A percentile compares a stretch with the other conserved stretches of the same genome.
These are phyloP conservation scores for Heliconius ethilla DNA, from an alignment of 2,888 invertebrate genomes.

Conservation along the genomic window DNA sequence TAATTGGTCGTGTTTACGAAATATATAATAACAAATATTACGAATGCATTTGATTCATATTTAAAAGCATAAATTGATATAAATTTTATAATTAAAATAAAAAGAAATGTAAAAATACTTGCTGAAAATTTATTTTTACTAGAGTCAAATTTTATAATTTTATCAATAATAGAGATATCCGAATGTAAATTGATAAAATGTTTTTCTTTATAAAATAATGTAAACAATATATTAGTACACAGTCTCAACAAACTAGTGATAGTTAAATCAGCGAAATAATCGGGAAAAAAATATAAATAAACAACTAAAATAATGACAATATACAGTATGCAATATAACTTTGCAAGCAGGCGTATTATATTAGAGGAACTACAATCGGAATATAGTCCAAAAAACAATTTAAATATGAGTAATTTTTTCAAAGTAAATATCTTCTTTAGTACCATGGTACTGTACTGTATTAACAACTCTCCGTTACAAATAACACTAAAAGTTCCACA, in stretches of 20 bases:
- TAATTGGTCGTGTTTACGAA: conserved; percentile 10
- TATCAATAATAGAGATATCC: conserved; percentile 13
- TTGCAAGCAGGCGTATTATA: background rate
- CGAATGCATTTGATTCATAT: background rate
- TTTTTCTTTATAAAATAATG: conserved; percentile 3
- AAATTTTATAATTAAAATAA: background rate
- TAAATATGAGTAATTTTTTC: background rate
- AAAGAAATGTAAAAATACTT: background rate
- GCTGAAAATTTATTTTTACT: background rate
- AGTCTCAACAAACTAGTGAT: background rate
- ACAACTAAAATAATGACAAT: background rate
- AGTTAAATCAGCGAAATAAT: background rate
- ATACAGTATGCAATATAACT: background rate
- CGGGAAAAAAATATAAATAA: background rate
- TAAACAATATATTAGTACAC: background rate
- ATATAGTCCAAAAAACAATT: conserved; percentile 4
- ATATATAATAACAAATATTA: background rate
- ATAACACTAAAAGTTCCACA: background rate
- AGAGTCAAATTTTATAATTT: conserved; percentile 12
- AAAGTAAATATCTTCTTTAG: background rate
- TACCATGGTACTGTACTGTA: background rate
- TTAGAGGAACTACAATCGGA: background rate
- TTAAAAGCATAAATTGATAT: background rate
- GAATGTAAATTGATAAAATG: conserved; percentile 10
- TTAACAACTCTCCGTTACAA: background rate